Base-by-base conservation (phyloP, 1,140 invertebrate genomes). In the Chymomyza costata region DNA sequence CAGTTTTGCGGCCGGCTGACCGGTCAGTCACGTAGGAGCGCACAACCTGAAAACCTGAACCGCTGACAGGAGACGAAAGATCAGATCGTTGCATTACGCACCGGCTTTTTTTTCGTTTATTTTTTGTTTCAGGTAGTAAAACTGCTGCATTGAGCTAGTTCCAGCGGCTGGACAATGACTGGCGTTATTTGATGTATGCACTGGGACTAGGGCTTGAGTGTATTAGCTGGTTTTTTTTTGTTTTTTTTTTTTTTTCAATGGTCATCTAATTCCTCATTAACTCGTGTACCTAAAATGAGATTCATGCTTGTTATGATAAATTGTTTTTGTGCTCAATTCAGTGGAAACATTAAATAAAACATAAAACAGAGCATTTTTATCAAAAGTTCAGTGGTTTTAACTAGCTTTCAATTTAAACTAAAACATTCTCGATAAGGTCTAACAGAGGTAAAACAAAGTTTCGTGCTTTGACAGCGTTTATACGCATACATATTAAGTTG, bases 61-160 rank as follows among this genome's bases (percentile, higher is more conserved):
- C 61, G 13, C 21, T 34, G 62, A 54, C 58, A 66, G 64, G 64
- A 69, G 65, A 70, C 67, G 63, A 66, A 65, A 66, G 64, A 73
- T 73, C 68, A 67, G 63, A 59, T 55, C 60, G 66, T 56, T 64
- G 55, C 40, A 18, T 28, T 32, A 43, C 51, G 51, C n/a, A n/a
- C n/a, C n/a, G n/a, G n/a, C 56, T 59, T 54, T 35, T 50, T 32
- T n/a, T n/a, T n/a, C n/a, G n/a, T n/a, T n/a, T n/a, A n/a, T n/a
- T n/a, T n/a, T n/a, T 73, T 73, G 74, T 73, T 69, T 60, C 58
- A 73, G 68, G 68, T 73, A 73, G 63, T 73, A 73, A 73, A 70
- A 73, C 40, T 73, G 68, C 68, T 63, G 68, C 68, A 73, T 53
- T 73, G 68, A 69, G 71, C 55, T 73, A 69, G 67, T 55, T 73